Conservation (phyloP, 2,797 vertebrate species). For the Etheostoma nigrum region DNA sequence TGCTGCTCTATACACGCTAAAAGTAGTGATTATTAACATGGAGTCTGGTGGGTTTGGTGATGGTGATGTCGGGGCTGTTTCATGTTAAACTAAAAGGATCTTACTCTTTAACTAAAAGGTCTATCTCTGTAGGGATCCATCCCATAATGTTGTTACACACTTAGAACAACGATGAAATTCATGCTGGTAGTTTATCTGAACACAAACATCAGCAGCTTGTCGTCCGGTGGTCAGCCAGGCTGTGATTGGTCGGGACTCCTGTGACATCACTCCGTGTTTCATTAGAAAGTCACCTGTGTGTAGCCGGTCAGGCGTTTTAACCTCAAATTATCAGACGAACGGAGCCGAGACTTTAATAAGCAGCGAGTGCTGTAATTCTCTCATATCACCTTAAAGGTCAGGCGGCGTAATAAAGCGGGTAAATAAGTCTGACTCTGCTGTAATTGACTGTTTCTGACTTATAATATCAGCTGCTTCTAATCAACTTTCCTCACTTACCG, state of each 20-base stretch:
- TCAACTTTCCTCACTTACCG: conserved; percentile 64
- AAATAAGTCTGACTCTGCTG: conserved; percentile 82
- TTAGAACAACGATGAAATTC: no score
- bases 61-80: no score
- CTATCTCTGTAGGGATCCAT: no score
- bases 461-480: conserved; percentile 79
- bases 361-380: conserved; percentile 78
- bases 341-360: conserved; percentile 78
- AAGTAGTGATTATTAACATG: no score
- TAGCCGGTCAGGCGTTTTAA: conserved; percentile 62
- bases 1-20: no score
- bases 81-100: no score
- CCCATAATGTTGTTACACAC: no score
- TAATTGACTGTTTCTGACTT: conserved; percentile 46
- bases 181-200: not conserved
- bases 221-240: conserved; percentile 16
- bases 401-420: conserved; percentile 84
- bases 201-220: not conserved
- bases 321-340: conserved; percentile 58
- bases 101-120: no score
- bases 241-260: conserved; percentile 26
- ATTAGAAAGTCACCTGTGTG: conserved; percentile 50
- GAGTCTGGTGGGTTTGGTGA: no score
- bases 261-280: conserved; percentile 41
- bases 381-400: conserved; percentile 87